A percentile compares a stretch with the other conserved stretches of the same genome.
Conservation (phyloP, 2,888 invertebrate genomes). For the Osmoderma eremita region DNA sequence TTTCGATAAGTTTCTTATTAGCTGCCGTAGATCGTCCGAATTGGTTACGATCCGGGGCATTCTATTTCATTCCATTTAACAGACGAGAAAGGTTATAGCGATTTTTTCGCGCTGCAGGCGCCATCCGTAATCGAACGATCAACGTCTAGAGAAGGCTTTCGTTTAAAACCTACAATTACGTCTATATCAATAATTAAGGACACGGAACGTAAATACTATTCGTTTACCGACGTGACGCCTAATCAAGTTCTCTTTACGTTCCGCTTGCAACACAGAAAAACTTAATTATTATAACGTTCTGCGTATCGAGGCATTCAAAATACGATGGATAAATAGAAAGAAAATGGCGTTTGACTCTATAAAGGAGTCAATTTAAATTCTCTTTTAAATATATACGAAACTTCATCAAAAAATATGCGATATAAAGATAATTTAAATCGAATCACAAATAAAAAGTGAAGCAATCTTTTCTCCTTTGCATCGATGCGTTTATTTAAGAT, state of each 20-base stretch:
- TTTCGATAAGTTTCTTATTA: slow-evolving; percentile 9
- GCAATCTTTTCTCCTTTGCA: no score
- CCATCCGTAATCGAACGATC: slow-evolving; percentile 31
- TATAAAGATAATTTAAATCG: no score
- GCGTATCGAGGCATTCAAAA: not conserved
- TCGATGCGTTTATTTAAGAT: no score
- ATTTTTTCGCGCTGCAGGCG: slow-evolving; percentile 25
- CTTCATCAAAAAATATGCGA: no score
- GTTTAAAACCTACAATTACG: slow-evolving; percentile 36
- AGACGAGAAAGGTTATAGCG: slow-evolving; percentile 20
- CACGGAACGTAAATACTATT: slow-evolving; percentile 33
- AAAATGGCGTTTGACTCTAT: not conserved
- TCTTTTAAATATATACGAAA: no score
- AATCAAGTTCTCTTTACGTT: slow-evolving; percentile 22
- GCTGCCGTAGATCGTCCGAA: not conserved
- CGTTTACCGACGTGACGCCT: slow-evolving; percentile 24
- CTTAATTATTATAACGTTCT: not conserved
- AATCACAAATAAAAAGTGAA: no score
- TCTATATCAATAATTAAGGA: slow-evolving; percentile 39
- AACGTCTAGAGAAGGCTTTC: slow-evolving; percentile 27
- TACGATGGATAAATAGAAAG: not conserved
- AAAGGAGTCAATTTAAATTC: no score
- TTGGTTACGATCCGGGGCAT: slow-evolving; percentile 6
- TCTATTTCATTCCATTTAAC: slow-evolving; percentile 1
- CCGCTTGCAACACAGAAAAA: slow-evolving; percentile 5